Percentiles rank a stretch among this genome's conserved stretches.
phyloP scores from a whole-genome alignment of 1,140 invertebrate species.

The Ectropis grisescens region DNA sequence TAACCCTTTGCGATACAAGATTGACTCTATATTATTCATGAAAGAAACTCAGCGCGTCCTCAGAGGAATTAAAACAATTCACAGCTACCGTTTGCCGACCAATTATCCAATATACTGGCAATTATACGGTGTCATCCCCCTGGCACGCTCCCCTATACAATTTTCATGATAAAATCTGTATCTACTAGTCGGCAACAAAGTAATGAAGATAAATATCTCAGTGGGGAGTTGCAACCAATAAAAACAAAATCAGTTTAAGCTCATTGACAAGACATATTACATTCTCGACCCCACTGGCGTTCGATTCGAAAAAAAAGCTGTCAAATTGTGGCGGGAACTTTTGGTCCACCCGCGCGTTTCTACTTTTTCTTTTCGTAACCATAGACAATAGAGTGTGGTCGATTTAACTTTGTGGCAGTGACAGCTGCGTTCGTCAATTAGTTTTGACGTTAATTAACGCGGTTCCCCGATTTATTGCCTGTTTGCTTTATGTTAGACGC shows the following conservation, averaged over 20 bases:
- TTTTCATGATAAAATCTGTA: constrained; percentile 60
- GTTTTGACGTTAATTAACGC: constrained; percentile 22
- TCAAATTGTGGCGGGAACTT: constrained; percentile 42
- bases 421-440: constrained; percentile 15
- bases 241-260: constrained; percentile 60
- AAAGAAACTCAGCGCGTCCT: constrained; percentile 3
- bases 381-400: constrained; percentile 22
- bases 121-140: constrained; percentile 52
- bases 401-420: constrained; percentile 9
- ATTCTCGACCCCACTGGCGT: constrained; percentile 16
- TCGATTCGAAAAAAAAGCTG: constrained; percentile 41
- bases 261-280: constrained; percentile 54
- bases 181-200: constrained; percentile 41
- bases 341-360: constrained; percentile 33
- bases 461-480: constrained; percentile 13
- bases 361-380: constrained; percentile 11
- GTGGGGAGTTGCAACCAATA: constrained; percentile 43
- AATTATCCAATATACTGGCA: constrained; percentile 56
- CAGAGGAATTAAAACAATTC: constrained; percentile 42
- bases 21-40: neutral
- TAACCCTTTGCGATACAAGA: too few species aligned
- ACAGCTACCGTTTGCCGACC: constrained; percentile 33
- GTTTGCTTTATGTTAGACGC: too few species aligned
- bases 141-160: constrained; percentile 44
- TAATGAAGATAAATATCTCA: constrained; percentile 65